phyloP scores from a whole-genome alignment of 2,113 vertebrate genomes.

The Siniperca knerii region DNA sequence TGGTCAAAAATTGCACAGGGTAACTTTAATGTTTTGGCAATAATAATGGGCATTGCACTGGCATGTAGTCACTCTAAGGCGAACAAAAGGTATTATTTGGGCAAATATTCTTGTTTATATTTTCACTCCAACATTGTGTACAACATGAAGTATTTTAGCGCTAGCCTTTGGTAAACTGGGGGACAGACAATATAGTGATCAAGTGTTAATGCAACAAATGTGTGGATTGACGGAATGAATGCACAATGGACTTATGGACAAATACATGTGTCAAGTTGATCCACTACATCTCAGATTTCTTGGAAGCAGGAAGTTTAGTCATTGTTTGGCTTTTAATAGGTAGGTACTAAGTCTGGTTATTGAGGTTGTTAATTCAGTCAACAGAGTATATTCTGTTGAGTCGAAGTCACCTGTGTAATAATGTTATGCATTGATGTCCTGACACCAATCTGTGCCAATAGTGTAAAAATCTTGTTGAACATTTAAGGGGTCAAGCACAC shows the following conservation, averaged over 20 bases:
- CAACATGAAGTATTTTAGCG: background rate
- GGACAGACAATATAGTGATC: background rate
- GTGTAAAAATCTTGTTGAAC: background rate
- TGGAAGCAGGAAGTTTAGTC: background rate
- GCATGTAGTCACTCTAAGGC: too few relatives aligned
- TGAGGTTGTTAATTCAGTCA: background rate
- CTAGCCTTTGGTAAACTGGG: background rate
- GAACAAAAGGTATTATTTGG: background rate
- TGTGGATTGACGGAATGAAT: background rate
- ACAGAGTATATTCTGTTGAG: background rate
- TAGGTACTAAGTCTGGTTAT: background rate
- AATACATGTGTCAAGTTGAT: background rate
- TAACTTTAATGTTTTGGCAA: too few relatives aligned
- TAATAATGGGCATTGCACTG: too few relatives aligned
- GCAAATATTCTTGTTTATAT: background rate
- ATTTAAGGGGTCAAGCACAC: slow-evolving; percentile 2
- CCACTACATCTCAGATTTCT: background rate
- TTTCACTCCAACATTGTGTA: background rate
- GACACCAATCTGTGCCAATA: background rate
- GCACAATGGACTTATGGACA: background rate
- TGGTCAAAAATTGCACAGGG: too few relatives aligned
- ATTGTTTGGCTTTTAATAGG: background rate
- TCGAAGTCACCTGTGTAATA: background rate
- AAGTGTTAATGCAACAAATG: background rate
- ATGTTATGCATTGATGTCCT: background rate